Percentiles rank a stretch among this genome's conserved stretches.
phyloP scores from a whole-genome alignment of 2,888 invertebrate genomes.

The Mimachlamys varia region DNA sequence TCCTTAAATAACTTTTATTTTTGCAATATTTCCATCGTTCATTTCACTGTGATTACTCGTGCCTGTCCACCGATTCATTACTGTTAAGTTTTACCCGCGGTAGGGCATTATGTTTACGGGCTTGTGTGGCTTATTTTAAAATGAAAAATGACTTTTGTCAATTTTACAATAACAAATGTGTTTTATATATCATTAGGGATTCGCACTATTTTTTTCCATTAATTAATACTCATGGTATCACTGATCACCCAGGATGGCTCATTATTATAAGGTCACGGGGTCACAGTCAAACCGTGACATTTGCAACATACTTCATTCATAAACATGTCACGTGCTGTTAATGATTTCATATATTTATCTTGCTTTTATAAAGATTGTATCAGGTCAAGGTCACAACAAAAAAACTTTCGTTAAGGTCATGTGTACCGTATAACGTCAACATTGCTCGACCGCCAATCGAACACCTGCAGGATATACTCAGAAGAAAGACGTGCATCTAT shows the following conservation, averaged over 20 bases:
- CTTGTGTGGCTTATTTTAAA: background rate
- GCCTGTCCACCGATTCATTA: no score
- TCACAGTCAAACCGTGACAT: background rate
- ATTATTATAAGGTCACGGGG: background rate
- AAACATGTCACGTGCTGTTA: background rate
- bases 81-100: no score
- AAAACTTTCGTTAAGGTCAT: background rate
- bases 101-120: no score
- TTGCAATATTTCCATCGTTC: no score
- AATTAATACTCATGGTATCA: background rate
- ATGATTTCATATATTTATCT: background rate
- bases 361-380: background rate
- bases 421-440: background rate
- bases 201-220: background rate
- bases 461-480: background rate
- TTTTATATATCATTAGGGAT: background rate
- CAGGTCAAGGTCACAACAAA: background rate
- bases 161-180: background rate
- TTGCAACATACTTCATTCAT: background rate
- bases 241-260: background rate
- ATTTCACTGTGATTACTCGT: no score
- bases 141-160: slow-evolving; percentile 6
- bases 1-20: no score
- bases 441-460: background rate
- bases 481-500: background rate